Percentiles rank a stretch among this genome's conserved stretches.
These are phyloP conservation scores for Drosophila azteca DNA, from an alignment of 1,140 invertebrate species.

Conservation along the genomic window DNA sequence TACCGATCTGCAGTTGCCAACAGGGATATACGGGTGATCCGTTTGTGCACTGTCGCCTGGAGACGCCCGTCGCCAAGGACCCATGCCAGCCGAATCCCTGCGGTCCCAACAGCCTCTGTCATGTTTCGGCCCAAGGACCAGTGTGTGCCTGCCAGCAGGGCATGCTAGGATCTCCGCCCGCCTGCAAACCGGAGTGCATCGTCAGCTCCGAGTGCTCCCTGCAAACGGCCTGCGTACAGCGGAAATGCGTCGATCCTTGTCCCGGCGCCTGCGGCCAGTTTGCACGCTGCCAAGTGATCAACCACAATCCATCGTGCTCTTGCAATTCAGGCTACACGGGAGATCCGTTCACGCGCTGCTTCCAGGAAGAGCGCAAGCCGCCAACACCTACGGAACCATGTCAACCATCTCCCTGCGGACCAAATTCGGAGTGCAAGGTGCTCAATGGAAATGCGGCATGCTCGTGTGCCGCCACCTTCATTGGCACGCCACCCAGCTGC, in stretches of 20 bases:
- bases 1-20: slow-evolving; percentile 90
- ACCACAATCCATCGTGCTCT: slow-evolving; percentile 87
- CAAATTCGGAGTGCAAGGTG: slow-evolving; percentile 88
- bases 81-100: slow-evolving; percentile 91
- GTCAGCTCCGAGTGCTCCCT: slow-evolving; percentile 88
- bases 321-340: slow-evolving; percentile 85
- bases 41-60: slow-evolving; percentile 85
- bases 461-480: slow-evolving; percentile 87
- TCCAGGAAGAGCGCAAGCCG: slow-evolving; percentile 82
- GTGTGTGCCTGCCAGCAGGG: slow-evolving; percentile 90
- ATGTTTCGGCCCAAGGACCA: slow-evolving; percentile 89
- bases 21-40: slow-evolving; percentile 90
- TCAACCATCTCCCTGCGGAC: slow-evolving; percentile 88
- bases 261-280: slow-evolving; percentile 88
- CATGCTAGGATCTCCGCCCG: slow-evolving; percentile 89
- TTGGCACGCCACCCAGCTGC: slow-evolving; percentile 87
- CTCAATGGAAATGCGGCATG: slow-evolving; percentile 87
- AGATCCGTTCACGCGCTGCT: slow-evolving; percentile 86
- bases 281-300: slow-evolving; percentile 87
- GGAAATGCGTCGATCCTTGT: slow-evolving; percentile 89
- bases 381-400: slow-evolving; percentile 86
- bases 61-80: slow-evolving; percentile 63
- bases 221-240: slow-evolving; percentile 88
- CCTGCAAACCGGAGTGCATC: slow-evolving; percentile 88
- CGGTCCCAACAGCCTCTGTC: slow-evolving; percentile 91